Base-by-base conservation (phyloP, 2,113 vertebrate species). In the Leuciscus idus region DNA sequence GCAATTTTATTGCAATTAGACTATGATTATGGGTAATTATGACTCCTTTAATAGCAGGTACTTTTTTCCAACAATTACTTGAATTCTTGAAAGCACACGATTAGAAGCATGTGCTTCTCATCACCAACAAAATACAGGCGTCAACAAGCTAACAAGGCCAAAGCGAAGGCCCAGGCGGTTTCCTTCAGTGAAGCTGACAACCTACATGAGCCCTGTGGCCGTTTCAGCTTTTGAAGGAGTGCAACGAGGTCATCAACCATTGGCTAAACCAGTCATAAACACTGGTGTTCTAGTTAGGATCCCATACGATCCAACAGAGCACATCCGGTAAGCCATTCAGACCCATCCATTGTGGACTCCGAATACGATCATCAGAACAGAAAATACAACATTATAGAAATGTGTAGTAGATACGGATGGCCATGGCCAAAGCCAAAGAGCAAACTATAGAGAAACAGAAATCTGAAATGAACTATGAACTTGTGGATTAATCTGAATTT, bases 181-280 rank as follows among this genome's bases (percentile, higher is more conserved):
- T 23, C 11, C 43, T 50, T 66, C 43, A 68, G 26, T 33, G 5
- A 48, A 82, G 46, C 80, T 43, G 21, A 82, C 43, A 70, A 52
- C 43, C 62, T 68, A 3, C 79, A 68, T 68, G 80, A n/a, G 68
- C 17, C 46, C 62, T 68, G 26, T 33, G 43, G 80, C 43, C 62
- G 10, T 82, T 21, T 30, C 28, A 82, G 52, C 19, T 52, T 50
- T 30, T 33, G 19, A 81, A 30, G 43, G 43, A 82, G 62, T 82
- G 28, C 62, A 68, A 82, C 9, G 0, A 36, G 62, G 80, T 82
- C 80, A 43, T 79, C 76, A n/a, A 2, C n/a, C 76, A 66, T 64
- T 66, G 61, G 61, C 62, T 82, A 4, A 50, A 23, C 2, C 28
- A 33, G 57, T 48, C 15, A 43, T 46, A 48, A 81, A 77, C 17